These are phyloP conservation scores for Paralichthys olivaceus DNA, from an alignment of 2,113 vertebrate species.

Conservation along the genomic window DNA sequence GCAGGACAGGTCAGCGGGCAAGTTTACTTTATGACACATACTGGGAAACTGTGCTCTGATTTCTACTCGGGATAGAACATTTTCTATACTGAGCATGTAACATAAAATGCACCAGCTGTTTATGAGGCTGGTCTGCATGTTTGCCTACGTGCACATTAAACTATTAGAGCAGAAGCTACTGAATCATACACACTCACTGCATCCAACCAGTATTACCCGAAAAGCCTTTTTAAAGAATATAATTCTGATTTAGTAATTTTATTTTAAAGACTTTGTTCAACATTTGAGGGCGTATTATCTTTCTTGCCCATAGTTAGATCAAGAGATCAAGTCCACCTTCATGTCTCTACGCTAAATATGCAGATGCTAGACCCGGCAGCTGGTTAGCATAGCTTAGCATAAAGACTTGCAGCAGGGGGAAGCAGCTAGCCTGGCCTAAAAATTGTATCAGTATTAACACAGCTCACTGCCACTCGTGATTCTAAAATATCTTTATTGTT, in stretches of 20 bases:
- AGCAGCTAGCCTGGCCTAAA: too few species aligned
- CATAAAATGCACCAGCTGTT: constrained; percentile 25
- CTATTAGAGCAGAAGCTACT: constrained; percentile 27
- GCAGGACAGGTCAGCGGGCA: constrained; percentile 14
- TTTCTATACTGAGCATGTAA: neutral
- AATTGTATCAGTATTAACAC: too few species aligned
- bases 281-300: too few species aligned
- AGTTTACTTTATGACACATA: constrained; percentile 9
- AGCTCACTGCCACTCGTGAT: too few species aligned
- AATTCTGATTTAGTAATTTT: too few species aligned
- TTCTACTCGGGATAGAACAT: too few species aligned
- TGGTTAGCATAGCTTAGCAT: too few species aligned
- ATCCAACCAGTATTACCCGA: neutral
- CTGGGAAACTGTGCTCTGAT: neutral
- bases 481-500: too few species aligned
- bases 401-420: too few species aligned
- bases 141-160: constrained; percentile 12
- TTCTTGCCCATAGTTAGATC: too few species aligned
- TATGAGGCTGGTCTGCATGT: neutral
- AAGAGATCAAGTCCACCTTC: neutral
- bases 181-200: constrained; percentile 4
- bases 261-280: neutral
- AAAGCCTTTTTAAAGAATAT: neutral
- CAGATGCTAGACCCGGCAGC: too few species aligned
- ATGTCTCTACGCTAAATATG: too few species aligned